These are phyloP conservation scores for Drosophila austrosaltans DNA, from an alignment of 2,888 invertebrate genomes.

Conservation along the genomic window DNA sequence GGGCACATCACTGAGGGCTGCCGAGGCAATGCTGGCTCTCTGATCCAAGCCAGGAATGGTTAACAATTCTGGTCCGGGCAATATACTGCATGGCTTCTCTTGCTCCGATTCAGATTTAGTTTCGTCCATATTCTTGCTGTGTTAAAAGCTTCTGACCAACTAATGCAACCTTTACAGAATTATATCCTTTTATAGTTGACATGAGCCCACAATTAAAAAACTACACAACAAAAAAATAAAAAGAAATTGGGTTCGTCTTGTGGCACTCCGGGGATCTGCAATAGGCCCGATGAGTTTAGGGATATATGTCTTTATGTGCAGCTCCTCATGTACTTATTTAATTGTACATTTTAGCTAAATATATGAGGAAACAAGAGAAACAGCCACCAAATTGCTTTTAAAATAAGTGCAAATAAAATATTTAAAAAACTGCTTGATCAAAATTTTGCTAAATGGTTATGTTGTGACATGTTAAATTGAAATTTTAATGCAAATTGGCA, in stretches of 20 bases:
- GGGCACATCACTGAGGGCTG: slow-evolving; percentile 80
- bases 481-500: too few species aligned
- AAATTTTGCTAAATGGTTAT: too few species aligned
- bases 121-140: slow-evolving; percentile 38
- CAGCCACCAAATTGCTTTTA: not conserved
- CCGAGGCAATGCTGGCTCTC: slow-evolving; percentile 75
- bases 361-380: too few species aligned
- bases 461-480: too few species aligned
- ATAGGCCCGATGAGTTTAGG: slow-evolving; percentile 21
- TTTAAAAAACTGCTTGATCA: too few species aligned
- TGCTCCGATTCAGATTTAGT: slow-evolving; percentile 26
- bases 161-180: slow-evolving; percentile 47
- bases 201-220: not conserved
- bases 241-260: slow-evolving; percentile 39
- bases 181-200: slow-evolving; percentile 59
- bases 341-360: slow-evolving; percentile 35
- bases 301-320: slow-evolving; percentile 37
- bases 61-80: slow-evolving; percentile 67
- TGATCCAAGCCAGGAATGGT: slow-evolving; percentile 56
- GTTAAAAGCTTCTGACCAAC: slow-evolving; percentile 24
- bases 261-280: slow-evolving; percentile 23
- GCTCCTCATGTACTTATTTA: slow-evolving; percentile 30
- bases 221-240: not conserved
- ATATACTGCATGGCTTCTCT: slow-evolving; percentile 47
- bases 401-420: not conserved